A percentile compares a stretch with the other conserved stretches of the same genome.
Conservation (phyloP, 2,888 invertebrate species). For the Malthinus seriepunctatus region DNA sequence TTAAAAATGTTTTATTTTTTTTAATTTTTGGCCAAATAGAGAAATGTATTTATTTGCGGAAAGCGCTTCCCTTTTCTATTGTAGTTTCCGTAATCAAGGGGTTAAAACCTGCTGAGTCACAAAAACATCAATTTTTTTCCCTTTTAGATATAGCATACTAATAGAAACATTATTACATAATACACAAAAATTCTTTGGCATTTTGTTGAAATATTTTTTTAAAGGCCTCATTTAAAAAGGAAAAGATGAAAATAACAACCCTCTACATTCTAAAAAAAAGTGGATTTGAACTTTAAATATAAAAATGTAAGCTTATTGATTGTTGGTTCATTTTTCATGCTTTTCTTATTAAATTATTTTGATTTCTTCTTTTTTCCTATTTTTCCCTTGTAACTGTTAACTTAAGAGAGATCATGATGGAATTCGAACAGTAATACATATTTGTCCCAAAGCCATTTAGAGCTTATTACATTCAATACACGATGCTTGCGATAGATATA, state of each 20-base stretch:
- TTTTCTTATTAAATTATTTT: neutral
- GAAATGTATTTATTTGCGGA: slow-evolving; percentile 25
- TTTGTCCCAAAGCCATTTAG: slow-evolving; percentile 29
- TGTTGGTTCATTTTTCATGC: no score
- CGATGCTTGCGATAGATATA: slow-evolving; percentile 29
- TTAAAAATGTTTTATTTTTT: slow-evolving; percentile 14
- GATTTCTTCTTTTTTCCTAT: neutral
- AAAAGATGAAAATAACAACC: no score
- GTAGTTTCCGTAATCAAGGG: slow-evolving; percentile 25
- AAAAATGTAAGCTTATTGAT: no score
- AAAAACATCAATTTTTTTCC: slow-evolving; percentile 23
- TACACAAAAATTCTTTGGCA: neutral
- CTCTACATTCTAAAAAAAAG: no score
- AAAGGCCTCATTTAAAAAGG: no score
- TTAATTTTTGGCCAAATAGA: slow-evolving; percentile 17
- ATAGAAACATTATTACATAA: slow-evolving; percentile 8
- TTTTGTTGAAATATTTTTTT: no score
- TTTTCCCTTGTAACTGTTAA: slow-evolving; percentile 2
- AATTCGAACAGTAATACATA: slow-evolving; percentile 22
- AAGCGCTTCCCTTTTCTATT: slow-evolving; percentile 20
- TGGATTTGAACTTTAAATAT: no score
- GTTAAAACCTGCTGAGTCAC: slow-evolving; percentile 25
- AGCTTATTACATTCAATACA: slow-evolving; percentile 36
- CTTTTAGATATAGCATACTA: neutral
- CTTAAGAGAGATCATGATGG: slow-evolving; percentile 7